Evolutionary conservation across 2,113 vertebrate species (phyloP).

Genomic region (Lepidothrix coronata): DNA sequence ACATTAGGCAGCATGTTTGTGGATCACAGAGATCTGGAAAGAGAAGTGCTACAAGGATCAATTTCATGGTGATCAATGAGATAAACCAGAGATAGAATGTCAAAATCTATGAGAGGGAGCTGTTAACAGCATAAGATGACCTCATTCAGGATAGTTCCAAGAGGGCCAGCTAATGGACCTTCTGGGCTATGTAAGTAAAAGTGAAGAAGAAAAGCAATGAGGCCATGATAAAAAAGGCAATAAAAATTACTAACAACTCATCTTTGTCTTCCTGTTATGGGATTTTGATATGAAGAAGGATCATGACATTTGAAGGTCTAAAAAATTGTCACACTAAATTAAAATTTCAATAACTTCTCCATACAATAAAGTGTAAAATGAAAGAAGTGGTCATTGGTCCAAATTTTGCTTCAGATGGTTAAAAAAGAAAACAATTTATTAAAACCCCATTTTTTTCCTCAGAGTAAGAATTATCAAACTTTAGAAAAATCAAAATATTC

Average conservation of each 20-base stretch:
- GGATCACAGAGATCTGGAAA: background rate
- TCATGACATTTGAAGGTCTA: background rate
- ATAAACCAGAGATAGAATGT: background rate
- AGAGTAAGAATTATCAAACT: background rate
- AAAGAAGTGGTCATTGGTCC: background rate
- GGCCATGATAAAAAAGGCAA: background rate
- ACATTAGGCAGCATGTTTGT: background rate
- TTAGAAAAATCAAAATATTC: background rate
- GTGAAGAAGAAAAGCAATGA: background rate
- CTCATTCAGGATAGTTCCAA: background rate
- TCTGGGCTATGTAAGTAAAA: background rate
- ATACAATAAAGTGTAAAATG: background rate
- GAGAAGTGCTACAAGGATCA: background rate
- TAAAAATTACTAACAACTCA: background rate
- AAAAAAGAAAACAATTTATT: background rate
- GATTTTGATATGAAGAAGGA: background rate
- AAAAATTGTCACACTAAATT: background rate
- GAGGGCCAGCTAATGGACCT: background rate
- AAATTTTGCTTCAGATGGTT: background rate
- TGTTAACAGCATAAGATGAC: background rate
- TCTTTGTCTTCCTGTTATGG: background rate
- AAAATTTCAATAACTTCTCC: background rate
- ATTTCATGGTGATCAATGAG: background rate
- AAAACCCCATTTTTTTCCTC: rapidly evolving
- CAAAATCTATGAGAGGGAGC: background rate